Evolutionary conservation across 2,113 vertebrate genomes (phyloP).

Genomic region (Xiphophorus couchianus): DNA sequence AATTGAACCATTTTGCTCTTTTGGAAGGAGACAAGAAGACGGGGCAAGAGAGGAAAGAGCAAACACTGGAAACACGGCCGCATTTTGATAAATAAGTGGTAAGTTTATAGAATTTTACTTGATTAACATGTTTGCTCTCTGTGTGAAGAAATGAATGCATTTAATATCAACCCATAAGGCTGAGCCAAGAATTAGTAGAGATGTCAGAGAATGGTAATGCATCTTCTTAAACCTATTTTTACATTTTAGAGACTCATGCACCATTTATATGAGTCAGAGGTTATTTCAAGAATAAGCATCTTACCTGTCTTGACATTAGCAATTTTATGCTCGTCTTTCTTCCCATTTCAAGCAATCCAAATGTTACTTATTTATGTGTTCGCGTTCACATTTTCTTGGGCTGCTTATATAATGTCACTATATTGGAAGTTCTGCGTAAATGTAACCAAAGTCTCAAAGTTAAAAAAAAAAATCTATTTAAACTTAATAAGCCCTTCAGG

Average conservation of each 20-base stretch:
- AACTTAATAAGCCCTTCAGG: neutral
- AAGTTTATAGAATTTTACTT: conserved; percentile 6
- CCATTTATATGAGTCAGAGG: neutral
- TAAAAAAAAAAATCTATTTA: no score
- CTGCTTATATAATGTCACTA: neutral
- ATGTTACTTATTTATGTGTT: neutral
- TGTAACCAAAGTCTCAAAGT: neutral
- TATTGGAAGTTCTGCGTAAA: neutral
- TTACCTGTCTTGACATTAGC: neutral
- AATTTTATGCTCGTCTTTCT: neutral
- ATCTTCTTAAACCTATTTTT: neutral
- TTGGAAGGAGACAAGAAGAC: conserved; percentile 16
- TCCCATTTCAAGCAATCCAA: neutral
- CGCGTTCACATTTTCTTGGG: neutral
- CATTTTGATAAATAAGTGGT: conserved; percentile 8
- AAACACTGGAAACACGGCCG: neutral
- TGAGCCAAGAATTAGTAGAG: neutral
- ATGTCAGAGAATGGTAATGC: neutral
- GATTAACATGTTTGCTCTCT: neutral
- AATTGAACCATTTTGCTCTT: conserved; percentile 29
- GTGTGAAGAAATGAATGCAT: neutral
- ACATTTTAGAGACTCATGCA: neutral
- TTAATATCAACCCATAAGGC: neutral
- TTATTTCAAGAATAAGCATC: neutral
- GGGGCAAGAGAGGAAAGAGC: conserved; percentile 27